Percentiles rank a stretch among this genome's conserved stretches.
Evolutionary conservation across 2,888 invertebrate genomes (phyloP).

Genomic region (Drosophila gaucha): DNA sequence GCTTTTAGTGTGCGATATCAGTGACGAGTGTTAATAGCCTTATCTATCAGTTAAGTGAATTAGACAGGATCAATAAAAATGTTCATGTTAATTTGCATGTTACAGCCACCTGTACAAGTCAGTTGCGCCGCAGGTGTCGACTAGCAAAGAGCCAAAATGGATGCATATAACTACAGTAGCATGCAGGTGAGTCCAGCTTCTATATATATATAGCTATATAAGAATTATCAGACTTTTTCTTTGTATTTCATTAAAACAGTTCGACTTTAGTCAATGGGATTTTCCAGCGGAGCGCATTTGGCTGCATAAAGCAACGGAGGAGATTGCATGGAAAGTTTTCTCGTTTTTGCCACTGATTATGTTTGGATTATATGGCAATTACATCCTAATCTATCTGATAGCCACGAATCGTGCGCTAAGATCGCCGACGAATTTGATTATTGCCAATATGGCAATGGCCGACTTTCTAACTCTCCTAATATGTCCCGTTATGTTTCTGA

Average conservation of each 20-base stretch:
- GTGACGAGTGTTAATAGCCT: constrained; percentile 68
- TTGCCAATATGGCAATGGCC: constrained; percentile 90
- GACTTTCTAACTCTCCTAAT: constrained; percentile 89
- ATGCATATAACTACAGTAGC: constrained; percentile 7
- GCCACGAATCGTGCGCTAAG: constrained; percentile 87
- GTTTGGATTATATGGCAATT: constrained; percentile 89
- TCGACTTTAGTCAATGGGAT: constrained; percentile 83
- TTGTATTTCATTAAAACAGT: constrained; percentile 73
- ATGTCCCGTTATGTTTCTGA: constrained; percentile 91
- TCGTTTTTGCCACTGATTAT: constrained; percentile 87
- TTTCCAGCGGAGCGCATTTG: constrained; percentile 88
- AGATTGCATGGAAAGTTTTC: constrained; percentile 87
- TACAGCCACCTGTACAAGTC: neutral
- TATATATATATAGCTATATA: too few relatives aligned
- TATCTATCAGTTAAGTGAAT: constrained; percentile 68
- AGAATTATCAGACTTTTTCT: neutral
- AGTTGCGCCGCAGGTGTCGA: constrained; percentile 39
- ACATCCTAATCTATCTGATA: constrained; percentile 88
- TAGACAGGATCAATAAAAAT: constrained; percentile 40
- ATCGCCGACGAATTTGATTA: constrained; percentile 89
- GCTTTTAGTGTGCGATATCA: constrained; percentile 68
- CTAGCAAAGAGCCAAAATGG: constrained; percentile 37
- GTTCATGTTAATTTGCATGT: constrained; percentile 54
- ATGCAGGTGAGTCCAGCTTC: constrained; percentile 24
- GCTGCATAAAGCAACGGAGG: constrained; percentile 87